phyloP scores from a whole-genome alignment of 1,140 invertebrate species.

The Drosophila setifemur region DNA sequence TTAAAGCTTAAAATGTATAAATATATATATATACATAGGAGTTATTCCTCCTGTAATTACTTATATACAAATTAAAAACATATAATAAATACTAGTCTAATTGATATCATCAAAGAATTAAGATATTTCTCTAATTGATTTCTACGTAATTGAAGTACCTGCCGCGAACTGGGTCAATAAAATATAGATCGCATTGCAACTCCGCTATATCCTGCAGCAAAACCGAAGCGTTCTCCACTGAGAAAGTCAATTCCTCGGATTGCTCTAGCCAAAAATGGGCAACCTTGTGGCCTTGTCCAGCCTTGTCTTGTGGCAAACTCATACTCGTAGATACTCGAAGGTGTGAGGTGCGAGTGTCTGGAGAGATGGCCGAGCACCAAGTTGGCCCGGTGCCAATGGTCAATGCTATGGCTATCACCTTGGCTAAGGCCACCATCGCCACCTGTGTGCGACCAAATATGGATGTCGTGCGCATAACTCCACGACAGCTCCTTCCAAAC shows the following conservation, averaged over 20 bases:
- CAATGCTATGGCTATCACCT: slow-evolving; percentile 47
- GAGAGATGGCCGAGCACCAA: slow-evolving; percentile 22
- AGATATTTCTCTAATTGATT: slow-evolving; percentile 3
- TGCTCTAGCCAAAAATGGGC: slow-evolving; percentile 30
- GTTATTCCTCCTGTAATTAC: too few species aligned
- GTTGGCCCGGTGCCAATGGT: slow-evolving; percentile 30
- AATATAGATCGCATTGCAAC: not conserved
- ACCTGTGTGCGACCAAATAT: slow-evolving; percentile 66
- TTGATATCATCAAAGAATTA: too few species aligned
- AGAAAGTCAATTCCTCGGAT: slow-evolving; percentile 18
- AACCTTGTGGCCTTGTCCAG: slow-evolving; percentile 31
- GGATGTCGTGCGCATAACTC: slow-evolving; percentile 69
- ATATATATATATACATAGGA: too few species aligned
- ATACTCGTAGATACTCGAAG: slow-evolving; percentile 1
- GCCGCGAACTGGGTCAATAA: not conserved
- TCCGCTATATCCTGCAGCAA: slow-evolving; percentile 23
- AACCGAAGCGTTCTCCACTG: not conserved
- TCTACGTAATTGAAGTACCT: not conserved
- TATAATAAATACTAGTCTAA: too few species aligned
- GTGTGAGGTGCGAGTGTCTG: slow-evolving; percentile 23
- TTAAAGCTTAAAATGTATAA: too few species aligned
- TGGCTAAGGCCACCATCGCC: slow-evolving; percentile 62
- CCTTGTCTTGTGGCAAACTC: slow-evolving; percentile 13
- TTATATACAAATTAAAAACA: too few species aligned
- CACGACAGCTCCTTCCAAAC: slow-evolving; percentile 58